Base-by-base conservation (phyloP, 2,113 vertebrate species). In the Chroicocephalus ridibundus region DNA sequence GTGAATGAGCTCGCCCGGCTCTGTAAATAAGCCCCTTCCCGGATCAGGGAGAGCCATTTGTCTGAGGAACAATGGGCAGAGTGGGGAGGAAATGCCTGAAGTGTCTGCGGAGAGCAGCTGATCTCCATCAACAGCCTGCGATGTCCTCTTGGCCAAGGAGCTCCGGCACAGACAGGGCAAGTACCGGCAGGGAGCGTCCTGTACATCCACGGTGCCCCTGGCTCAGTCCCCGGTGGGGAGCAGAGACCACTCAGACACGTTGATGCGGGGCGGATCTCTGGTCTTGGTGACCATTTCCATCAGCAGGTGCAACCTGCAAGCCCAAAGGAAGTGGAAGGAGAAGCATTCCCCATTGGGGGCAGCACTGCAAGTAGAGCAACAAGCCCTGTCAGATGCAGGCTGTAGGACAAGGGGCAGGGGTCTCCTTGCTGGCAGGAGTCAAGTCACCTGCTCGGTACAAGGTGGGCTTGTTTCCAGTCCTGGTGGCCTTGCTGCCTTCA, bases 21-120 rank as follows among this genome's bases (percentile, higher is more conserved):
- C 66, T 78, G 36, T 60, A 65, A 26, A 36, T 68, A 74, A 82
- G 83, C 16, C 44, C 21, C 49, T 75, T 93, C 61, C 72, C 7
- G 3, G 74, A 61, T 74, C 74, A 72, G 15, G 49, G 78, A 89
- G 32, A 58, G 40, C 40, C 68, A 4, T 92, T 96, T 96, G 81
- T 93, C 83, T 87, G 70, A 49, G 0, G 25, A 89, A 92, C 94
- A 95, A 85, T 79, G 84, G 82, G 75, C 62, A 96, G 93, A 95
- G 54, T 36, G 15, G 6, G 1, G 60, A 86, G 89, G 94, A 96
- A 96, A 96, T 86, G 77, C 88, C 79, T 82, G 34, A 86, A 92
- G 88, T 79, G 86, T 61, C 44, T 92, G 52, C 15, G 5, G 69
- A 89, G 54, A 89, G 78, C 93, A 90, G 84, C 86, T 94, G 57